Conservation (phyloP, 2,888 invertebrate species). For the Leptinotarsa tumamoca region DNA sequence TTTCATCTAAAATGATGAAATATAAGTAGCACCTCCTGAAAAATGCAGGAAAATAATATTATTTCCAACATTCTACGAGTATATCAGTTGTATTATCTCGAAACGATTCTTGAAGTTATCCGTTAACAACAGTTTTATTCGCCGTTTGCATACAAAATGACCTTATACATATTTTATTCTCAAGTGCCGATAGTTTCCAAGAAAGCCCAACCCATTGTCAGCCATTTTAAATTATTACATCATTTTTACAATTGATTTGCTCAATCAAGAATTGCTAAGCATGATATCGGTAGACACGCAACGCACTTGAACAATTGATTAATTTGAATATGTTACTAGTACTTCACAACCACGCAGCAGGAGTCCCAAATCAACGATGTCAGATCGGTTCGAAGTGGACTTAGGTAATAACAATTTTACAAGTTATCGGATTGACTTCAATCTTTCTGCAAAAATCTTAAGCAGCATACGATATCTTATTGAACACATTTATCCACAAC, state of each 20-base stretch:
- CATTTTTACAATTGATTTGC: constrained; percentile 11
- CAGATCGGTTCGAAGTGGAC: neutral
- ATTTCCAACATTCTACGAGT: neutral
- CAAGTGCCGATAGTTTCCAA: constrained; percentile 16
- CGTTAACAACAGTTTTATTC: constrained; percentile 11
- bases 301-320: neutral
- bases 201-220: constrained; percentile 14
- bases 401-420: neutral
- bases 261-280: constrained; percentile 12
- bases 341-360: neutral
- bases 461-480: too few species aligned
- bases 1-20: too few species aligned
- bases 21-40: too few species aligned
- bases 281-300: neutral
- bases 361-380: neutral
- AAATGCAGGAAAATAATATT: neutral
- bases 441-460: too few species aligned
- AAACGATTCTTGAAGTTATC: neutral
- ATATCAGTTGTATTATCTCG: neutral
- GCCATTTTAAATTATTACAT: constrained; percentile 18
- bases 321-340: neutral
- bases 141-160: constrained; percentile 17
- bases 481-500: too few species aligned
- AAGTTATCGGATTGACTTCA: too few species aligned
- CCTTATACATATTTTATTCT: constrained; percentile 18